Base-by-base conservation (phyloP, 2,797 vertebrate species). In the Buceros bicornis region DNA sequence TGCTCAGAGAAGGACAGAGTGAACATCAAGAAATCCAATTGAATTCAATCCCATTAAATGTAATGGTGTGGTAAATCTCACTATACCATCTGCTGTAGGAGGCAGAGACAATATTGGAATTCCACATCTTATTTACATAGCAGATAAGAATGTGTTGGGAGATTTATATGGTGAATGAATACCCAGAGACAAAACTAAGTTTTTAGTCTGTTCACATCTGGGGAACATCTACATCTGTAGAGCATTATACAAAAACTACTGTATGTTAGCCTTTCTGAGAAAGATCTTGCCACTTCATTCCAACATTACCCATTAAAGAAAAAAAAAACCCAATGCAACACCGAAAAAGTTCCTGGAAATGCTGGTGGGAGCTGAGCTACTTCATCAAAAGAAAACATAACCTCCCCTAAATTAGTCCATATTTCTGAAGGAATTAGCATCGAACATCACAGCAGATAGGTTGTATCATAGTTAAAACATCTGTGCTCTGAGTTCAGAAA, bases 1-100 rank as follows among this genome's bases (percentile, higher is more conserved):
- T 95, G 97, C 96, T 97, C 85, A 76, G 96, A 97, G 96, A 97
- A 98, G 98, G 98, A 98, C 98, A 97, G 96, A 98, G 95, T 97
- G 97, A 98, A 97, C 98, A 98, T 98, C 97, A 98, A 98, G 98
- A 98, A 98, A 98, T 98, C 97, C 98, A 98, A 98, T 98, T 98
- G 98, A 98, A 98, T 98, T 98, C 98, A 98, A 98, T 98, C 98
- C 98, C 98, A 98, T 98, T 98, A 98, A 98, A 98, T 95, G 98
- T 98, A 98, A 98, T 98, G 98, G 98, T 98, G 98, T 98, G 98
- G 98, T 98, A 98, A 98, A 98, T 98, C 98, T 98, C 98, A 96
- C 97, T 94, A 94, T 97, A 98, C 98, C 98, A 98, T 98, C 98
- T 98, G 98, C 97, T 98, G 95, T 97, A 95, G 97, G 98, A 97